A percentile compares a stretch with the other conserved stretches of the same genome.
Conservation (phyloP, 2,888 invertebrate genomes). For the Crossocerus cetratus region DNA sequence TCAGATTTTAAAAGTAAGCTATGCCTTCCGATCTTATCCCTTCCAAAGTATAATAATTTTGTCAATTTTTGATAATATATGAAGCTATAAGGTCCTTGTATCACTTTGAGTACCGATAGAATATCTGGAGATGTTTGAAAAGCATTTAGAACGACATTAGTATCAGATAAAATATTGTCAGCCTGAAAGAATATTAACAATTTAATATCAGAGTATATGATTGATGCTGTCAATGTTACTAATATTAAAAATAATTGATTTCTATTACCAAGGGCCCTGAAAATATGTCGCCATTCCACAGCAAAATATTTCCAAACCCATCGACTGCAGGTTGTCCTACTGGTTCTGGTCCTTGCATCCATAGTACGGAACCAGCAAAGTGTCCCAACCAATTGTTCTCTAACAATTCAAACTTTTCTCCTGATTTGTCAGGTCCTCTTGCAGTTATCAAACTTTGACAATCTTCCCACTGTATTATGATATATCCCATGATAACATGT, state of each 20-base stretch:
- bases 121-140: conserved; percentile 67
- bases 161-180: conserved; percentile 42
- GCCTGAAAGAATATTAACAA: conserved; percentile 31
- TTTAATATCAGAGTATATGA: neutral
- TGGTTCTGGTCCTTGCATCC: conserved; percentile 87
- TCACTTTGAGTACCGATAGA: conserved; percentile 78
- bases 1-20: conserved; percentile 84
- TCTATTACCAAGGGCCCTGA: conserved; percentile 77
- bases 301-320: conserved; percentile 81
- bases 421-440: conserved; percentile 80
- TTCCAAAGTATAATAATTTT: conserved; percentile 85
- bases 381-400: conserved; percentile 66
- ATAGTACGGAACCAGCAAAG: conserved; percentile 82
- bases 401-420: conserved; percentile 52
- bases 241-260: neutral
- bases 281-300: conserved; percentile 96
- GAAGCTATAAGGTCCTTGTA: conserved; percentile 92
- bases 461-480: conserved; percentile 72
- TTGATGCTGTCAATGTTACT: neutral
- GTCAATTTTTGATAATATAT: conserved; percentile 84
- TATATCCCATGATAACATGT: neutral
- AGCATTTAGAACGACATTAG: conserved; percentile 35
- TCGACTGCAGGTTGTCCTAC: conserved; percentile 84
- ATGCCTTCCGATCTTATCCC: conserved; percentile 91
- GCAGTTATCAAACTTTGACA: conserved; percentile 77